Evolutionary conservation across 2,113 vertebrate genomes (phyloP).

Genomic region (Tetrax tetrax): DNA sequence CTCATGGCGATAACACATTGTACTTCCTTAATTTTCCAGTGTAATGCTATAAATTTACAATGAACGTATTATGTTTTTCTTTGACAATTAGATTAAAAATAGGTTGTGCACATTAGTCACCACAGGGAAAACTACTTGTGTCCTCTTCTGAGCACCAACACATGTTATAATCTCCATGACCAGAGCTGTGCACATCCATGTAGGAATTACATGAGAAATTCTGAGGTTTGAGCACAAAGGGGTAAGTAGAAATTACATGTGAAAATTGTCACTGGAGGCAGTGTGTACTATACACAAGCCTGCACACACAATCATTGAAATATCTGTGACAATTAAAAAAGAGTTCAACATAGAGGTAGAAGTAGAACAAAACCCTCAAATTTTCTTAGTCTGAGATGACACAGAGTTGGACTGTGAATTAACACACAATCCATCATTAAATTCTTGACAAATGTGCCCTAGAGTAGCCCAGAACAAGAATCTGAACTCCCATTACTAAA

Average conservation of each 20-base stretch:
- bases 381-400: not conserved
- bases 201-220: not conserved
- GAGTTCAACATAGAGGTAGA: not conserved
- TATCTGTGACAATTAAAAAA: not conserved
- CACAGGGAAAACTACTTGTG: not conserved
- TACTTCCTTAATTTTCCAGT: not conserved
- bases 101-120: not conserved
- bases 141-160: not conserved
- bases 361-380: not conserved
- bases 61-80: not conserved
- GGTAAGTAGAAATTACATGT: not conserved
- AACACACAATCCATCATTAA: not conserved
- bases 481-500: not conserved
- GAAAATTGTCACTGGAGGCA: not conserved
- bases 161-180: not conserved
- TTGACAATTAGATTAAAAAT: not conserved
- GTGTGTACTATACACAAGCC: not conserved
- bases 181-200: not conserved
- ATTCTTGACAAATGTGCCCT: not conserved
- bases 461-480: not conserved
- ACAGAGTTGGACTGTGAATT: constrained; percentile 8
- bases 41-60: not conserved
- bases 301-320: not conserved
- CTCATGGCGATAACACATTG: not conserved
- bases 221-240: not conserved